phyloP scores from a whole-genome alignment of 2,888 invertebrate genomes.

The Seira sanloemensis region DNA sequence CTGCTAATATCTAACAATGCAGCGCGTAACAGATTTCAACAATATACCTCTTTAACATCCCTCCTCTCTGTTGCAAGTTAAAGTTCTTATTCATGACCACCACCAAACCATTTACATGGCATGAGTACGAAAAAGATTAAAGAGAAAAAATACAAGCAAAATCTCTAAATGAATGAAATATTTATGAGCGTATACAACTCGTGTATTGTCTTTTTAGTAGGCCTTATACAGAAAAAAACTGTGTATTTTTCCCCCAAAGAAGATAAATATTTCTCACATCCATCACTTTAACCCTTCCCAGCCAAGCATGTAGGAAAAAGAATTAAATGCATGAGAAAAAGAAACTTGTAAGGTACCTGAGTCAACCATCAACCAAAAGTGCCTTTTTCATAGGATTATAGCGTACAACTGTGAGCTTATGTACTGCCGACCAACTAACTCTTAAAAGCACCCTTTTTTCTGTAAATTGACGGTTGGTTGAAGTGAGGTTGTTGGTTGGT shows the following conservation, averaged over 20 bases:
- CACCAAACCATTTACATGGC: constrained; percentile 1
- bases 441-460: constrained; percentile 1
- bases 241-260: not conserved
- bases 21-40: constrained; percentile 13
- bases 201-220: constrained; percentile 18
- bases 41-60: constrained; percentile 27
- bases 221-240: not conserved
- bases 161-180: constrained; percentile 18
- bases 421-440: not conserved
- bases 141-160: not conserved
- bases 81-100: constrained; percentile 1
- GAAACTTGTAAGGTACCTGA: not conserved
- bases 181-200: constrained; percentile 27
- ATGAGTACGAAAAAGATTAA: not conserved
- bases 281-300: constrained; percentile 4
- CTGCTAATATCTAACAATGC: constrained; percentile 24
- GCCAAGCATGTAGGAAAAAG: not conserved
- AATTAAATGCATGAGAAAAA: not conserved
- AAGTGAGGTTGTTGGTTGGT: not conserved
- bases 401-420: not conserved
- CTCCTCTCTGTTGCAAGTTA: too few species aligned
- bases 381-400: constrained; percentile 1
- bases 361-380: not conserved
- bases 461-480: not conserved
- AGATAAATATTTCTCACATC: not conserved